Evolutionary conservation across 2,113 vertebrate genomes (phyloP).

Genomic region (Sakesphorus luctuosus): DNA sequence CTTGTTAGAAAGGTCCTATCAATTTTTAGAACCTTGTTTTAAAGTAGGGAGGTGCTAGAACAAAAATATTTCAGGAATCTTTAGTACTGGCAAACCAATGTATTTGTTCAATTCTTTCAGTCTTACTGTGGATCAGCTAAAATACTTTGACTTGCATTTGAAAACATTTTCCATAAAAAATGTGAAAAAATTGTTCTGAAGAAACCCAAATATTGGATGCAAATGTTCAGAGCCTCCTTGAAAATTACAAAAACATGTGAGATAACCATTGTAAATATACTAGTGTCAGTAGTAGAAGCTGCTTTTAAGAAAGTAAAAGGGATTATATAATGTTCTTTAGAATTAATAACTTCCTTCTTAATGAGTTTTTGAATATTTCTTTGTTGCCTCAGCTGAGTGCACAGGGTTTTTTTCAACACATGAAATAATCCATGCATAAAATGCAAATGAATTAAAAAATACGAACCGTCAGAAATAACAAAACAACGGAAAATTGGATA

Average conservation of each 20-base stretch:
- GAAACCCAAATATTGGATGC: not conserved
- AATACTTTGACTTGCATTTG: not conserved
- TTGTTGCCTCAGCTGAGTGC: not conserved
- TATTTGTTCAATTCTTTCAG: not conserved
- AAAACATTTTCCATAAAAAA: not conserved
- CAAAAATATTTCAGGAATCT: not conserved
- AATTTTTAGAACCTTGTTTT: not conserved
- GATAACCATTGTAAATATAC: not conserved
- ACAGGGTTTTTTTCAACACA: not conserved
- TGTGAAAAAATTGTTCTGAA: not conserved
- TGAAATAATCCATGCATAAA: conserved; percentile 11
- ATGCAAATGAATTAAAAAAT: not conserved
- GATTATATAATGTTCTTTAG: not conserved
- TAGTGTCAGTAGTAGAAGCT: not conserved
- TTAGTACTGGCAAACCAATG: not conserved
- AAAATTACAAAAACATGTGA: not conserved
- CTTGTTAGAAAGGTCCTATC: not conserved
- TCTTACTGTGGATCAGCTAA: not conserved
- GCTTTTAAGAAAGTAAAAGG: not conserved
- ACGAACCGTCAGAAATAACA: not conserved
- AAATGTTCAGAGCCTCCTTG: not conserved
- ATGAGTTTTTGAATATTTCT: conserved; percentile 8
- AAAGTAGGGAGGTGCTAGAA: not conserved
- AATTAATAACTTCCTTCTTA: conserved; percentile 20
- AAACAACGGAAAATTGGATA: not conserved